Evolutionary conservation across 2,113 vertebrate genomes (phyloP).

Genomic region (Ceuthmochares aereus): DNA sequence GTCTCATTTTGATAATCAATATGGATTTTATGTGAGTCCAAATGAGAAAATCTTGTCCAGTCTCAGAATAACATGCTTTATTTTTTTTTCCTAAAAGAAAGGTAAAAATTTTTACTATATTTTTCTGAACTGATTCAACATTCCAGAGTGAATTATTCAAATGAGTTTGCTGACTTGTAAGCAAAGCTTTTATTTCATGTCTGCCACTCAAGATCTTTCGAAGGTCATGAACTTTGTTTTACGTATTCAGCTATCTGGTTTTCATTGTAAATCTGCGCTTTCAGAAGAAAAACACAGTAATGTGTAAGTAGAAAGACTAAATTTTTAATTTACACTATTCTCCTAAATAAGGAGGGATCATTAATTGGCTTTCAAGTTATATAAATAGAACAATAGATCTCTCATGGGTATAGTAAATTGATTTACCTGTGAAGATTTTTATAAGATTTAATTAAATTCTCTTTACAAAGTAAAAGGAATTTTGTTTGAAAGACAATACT

Average conservation of each 20-base stretch:
- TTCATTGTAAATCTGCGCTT: neutral
- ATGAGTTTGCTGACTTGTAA: neutral
- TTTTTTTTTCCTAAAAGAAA: neutral
- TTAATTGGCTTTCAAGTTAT: neutral
- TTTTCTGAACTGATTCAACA: neutral
- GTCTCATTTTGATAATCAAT: neutral
- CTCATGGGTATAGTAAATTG: neutral
- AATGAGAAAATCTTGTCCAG: neutral
- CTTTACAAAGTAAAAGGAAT: neutral
- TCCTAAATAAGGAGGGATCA: neutral
- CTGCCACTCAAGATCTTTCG: neutral
- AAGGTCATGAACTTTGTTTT: conserved; percentile 7
- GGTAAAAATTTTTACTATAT: neutral
- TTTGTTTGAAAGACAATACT: neutral
- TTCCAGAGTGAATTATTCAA: conserved; percentile 16
- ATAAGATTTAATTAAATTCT: conserved; percentile 20
- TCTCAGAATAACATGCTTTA: neutral
- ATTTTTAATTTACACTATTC: neutral
- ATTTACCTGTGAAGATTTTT: conserved; percentile 5
- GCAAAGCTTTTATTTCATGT: neutral
- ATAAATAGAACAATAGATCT: neutral
- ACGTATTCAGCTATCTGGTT: neutral
- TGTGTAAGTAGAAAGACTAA: neutral
- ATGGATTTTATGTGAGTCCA: neutral
- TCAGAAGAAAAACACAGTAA: neutral